A percentile compares a stretch with the other conserved stretches of the same genome.
phyloP scores from a whole-genome alignment of 2,113 vertebrate species.

The Oxygymnocypris stewartii region DNA sequence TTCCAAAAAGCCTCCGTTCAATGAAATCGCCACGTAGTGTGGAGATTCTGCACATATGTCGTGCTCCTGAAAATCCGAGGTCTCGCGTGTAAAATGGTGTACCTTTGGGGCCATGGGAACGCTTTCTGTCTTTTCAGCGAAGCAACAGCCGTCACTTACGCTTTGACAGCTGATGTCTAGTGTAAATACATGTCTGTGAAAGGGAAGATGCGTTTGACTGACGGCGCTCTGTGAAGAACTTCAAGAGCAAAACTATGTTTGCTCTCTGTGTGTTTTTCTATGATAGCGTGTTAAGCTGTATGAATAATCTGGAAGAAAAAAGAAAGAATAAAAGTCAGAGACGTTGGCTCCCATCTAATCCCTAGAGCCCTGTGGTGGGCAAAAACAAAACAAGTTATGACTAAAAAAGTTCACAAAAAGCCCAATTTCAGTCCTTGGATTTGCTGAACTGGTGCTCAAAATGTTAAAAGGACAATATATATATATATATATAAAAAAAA shows the following conservation, averaged over 20 bases:
- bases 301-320: conserved; percentile 44
- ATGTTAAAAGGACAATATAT: neutral
- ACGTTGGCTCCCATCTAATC: conserved; percentile 54
- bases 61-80: conserved; percentile 73
- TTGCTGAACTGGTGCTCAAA: neutral
- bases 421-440: neutral
- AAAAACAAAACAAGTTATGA: neutral
- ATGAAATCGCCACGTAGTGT: conserved; percentile 54
- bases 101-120: conserved; percentile 79
- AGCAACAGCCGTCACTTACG: conserved; percentile 65
- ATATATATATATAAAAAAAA: too few species aligned
- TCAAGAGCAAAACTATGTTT: conserved; percentile 46
- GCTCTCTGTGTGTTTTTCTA: conserved; percentile 34
- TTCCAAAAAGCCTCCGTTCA: conserved; percentile 64
- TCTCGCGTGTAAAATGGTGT: conserved; percentile 67
- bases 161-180: conserved; percentile 60
- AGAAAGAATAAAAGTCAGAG: conserved; percentile 50
- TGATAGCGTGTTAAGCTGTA: conserved; percentile 56
- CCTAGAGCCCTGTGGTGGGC: conserved; percentile 19
- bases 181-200: conserved; percentile 53
- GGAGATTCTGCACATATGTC: conserved; percentile 64
- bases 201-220: conserved; percentile 4
- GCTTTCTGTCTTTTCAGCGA: conserved; percentile 60
- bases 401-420: conserved; percentile 2
- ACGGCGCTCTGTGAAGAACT: conserved; percentile 41